phyloP scores from a whole-genome alignment of 30 jellyfish, hydroid and myxozoan species.

The Cassiopea xamachana region DNA sequence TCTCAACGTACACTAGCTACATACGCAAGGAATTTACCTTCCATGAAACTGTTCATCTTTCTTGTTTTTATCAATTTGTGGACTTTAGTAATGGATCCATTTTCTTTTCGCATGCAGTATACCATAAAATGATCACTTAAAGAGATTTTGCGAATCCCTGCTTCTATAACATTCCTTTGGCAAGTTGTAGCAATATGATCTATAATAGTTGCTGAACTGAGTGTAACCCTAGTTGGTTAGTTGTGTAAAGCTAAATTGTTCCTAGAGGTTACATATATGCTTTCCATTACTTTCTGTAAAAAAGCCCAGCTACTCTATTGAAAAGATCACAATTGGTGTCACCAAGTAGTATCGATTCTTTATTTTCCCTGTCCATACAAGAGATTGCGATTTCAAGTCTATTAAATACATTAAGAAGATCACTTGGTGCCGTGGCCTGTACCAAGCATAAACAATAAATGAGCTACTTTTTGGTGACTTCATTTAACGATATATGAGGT shows the following conservation, averaged over 20 bases:
- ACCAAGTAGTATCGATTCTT: slow-evolving; percentile 22
- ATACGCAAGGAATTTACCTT: too few relatives aligned
- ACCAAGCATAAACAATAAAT: slow-evolving; percentile 21
- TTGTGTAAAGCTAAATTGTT: slow-evolving; percentile 15
- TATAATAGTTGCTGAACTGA: slow-evolving; percentile 5
- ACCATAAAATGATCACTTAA: slow-evolving; percentile 19
- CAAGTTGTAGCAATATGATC: slow-evolving; percentile 54
- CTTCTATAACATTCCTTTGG: too few relatives aligned
- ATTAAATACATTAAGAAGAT: too few relatives aligned
- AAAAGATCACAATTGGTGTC: too few relatives aligned
- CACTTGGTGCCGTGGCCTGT: slow-evolving; percentile 37
- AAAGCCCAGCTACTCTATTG: neutral
- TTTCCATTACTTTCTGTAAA: neutral
- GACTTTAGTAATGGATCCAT: too few relatives aligned
- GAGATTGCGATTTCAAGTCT: neutral
- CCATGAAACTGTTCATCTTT: slow-evolving; percentile 31
- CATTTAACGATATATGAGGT: neutral
- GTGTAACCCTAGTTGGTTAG: slow-evolving; percentile 37
- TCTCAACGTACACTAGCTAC: too few relatives aligned
- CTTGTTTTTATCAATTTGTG: slow-evolving; percentile 52
- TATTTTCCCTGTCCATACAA: slow-evolving; percentile 1
- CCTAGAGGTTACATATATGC: slow-evolving; percentile 11
- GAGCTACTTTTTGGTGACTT: neutral
- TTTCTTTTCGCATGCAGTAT: slow-evolving; percentile 8
- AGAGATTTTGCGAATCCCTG: too few relatives aligned